Percentiles rank a stretch among this genome's conserved stretches.
These are phyloP conservation scores for Hirudinaria manillensis DNA, from an alignment of 2,888 invertebrate genomes.

Conservation along the genomic window DNA sequence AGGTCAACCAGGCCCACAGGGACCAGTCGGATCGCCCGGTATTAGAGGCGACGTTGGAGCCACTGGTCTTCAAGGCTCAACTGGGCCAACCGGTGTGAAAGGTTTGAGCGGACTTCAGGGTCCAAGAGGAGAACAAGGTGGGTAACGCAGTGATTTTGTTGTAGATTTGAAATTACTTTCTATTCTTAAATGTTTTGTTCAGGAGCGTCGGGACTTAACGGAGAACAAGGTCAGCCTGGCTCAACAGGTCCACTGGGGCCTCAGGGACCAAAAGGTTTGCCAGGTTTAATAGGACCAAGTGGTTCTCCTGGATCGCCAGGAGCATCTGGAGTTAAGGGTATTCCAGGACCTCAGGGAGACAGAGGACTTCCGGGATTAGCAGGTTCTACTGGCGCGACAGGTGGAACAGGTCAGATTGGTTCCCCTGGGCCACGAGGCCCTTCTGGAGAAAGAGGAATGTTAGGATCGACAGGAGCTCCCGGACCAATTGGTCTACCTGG, in stretches of 20 bases:
- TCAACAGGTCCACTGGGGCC: constrained; percentile 31
- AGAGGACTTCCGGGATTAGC: constrained; percentile 39
- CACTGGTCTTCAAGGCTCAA: constrained; percentile 43
- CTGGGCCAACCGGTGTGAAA: constrained; percentile 37
- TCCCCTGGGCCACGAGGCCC: constrained; percentile 27
- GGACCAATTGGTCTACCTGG: constrained; percentile 32
- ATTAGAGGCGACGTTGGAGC: constrained; percentile 32
- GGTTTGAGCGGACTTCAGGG: constrained; percentile 29
- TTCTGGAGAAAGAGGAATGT: constrained; percentile 39
- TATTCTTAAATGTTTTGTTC: background rate
- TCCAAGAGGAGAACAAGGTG: constrained; percentile 22
- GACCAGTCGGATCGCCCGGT: constrained; percentile 28
- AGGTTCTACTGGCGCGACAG: constrained; percentile 34
- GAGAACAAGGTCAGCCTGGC: constrained; percentile 34
- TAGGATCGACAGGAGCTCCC: constrained; percentile 32
- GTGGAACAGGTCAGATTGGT: constrained; percentile 31
- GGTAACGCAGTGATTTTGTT: background rate
- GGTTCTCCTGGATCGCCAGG: constrained; percentile 28
- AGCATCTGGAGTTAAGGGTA: constrained; percentile 43
- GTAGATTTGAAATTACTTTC: background rate
- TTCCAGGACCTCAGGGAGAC: constrained; percentile 39
- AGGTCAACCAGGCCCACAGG: constrained; percentile 52
- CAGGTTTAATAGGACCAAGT: constrained; percentile 28
- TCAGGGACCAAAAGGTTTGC: constrained; percentile 28
- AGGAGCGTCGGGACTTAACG: constrained; percentile 35